Evolutionary conservation across 2,888 invertebrate species (phyloP).

Genomic region (Harpalus rubripes): DNA sequence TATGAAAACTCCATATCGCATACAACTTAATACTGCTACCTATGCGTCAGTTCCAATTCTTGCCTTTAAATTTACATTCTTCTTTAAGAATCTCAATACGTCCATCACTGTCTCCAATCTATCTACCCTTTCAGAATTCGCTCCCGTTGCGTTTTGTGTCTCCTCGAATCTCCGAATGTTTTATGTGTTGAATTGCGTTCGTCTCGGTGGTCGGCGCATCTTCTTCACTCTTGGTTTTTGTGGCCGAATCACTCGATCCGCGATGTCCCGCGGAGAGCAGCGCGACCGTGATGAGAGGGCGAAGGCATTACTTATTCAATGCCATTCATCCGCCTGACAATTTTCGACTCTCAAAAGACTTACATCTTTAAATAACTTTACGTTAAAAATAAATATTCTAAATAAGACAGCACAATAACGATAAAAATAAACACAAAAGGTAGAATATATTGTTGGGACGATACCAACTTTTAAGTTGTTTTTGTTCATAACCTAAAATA

Average conservation of each 20-base stretch:
- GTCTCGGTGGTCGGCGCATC: conserved; percentile 53
- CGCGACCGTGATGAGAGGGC: conserved; percentile 4
- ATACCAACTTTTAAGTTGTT: neutral
- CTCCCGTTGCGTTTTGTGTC: conserved; percentile 1
- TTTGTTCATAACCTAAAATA: neutral
- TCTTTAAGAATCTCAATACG: no score
- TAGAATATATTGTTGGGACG: neutral
- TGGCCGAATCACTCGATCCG: conserved; percentile 40
- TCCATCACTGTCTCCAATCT: no score
- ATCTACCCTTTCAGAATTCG: conserved; percentile 50
- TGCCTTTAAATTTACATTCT: no score
- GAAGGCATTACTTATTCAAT: conserved; percentile 28
- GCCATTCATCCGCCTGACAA: conserved; percentile 23
- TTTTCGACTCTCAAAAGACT: conserved; percentile 16
- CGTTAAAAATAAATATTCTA: conserved; percentile 21
- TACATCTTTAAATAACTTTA: conserved; percentile 31
- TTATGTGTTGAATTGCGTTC: conserved; percentile 42
- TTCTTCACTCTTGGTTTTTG: conserved; percentile 32
- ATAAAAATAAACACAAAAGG: conserved; percentile 16
- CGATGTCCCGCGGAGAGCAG: conserved; percentile 22
- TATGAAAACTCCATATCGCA: no score
- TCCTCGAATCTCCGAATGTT: conserved; percentile 42
- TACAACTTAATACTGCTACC: no score
- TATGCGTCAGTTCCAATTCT: no score
- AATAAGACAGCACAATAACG: conserved; percentile 16